Conservation (phyloP, 1,140 invertebrate species). For the Temnothorax curvispinosus region DNA sequence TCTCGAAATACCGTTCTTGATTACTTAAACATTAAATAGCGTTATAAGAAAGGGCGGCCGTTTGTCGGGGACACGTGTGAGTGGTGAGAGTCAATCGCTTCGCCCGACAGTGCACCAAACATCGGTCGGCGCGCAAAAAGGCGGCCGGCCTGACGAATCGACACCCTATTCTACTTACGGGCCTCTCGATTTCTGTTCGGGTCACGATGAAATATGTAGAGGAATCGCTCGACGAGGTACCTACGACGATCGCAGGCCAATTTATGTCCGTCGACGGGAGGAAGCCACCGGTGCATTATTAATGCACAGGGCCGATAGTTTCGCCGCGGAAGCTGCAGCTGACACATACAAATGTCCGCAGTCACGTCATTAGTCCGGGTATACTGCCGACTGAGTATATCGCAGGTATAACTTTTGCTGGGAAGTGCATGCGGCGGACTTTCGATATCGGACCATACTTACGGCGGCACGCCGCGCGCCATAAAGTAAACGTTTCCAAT, state of each 20-base stretch:
- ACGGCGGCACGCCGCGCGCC: too few species aligned
- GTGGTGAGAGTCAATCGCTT: neutral
- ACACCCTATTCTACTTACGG: slow-evolving; percentile 57
- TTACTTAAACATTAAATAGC: neutral
- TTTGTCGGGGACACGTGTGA: neutral
- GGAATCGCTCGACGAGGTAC: slow-evolving; percentile 62
- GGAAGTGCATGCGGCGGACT: slow-evolving; percentile 13
- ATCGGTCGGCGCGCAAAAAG: slow-evolving; percentile 31
- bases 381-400: slow-evolving; percentile 62
- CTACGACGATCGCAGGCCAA: slow-evolving; percentile 73
- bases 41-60: neutral
- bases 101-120: neutral
- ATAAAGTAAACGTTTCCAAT: neutral
- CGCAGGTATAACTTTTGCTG: slow-evolving; percentile 55
- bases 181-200: slow-evolving; percentile 72
- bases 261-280: slow-evolving; percentile 79
- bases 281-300: slow-evolving; percentile 83
- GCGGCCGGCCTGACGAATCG: slow-evolving; percentile 51
- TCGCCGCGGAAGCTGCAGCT: slow-evolving; percentile 80
- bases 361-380: slow-evolving; percentile 82
- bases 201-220: slow-evolving; percentile 73
- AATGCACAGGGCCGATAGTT: slow-evolving; percentile 83
- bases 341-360: slow-evolving; percentile 83
- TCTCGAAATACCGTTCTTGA: neutral
- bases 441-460: neutral